Conservation (phyloP, 2,888 invertebrate species). For the Protodeltote pygarga region DNA sequence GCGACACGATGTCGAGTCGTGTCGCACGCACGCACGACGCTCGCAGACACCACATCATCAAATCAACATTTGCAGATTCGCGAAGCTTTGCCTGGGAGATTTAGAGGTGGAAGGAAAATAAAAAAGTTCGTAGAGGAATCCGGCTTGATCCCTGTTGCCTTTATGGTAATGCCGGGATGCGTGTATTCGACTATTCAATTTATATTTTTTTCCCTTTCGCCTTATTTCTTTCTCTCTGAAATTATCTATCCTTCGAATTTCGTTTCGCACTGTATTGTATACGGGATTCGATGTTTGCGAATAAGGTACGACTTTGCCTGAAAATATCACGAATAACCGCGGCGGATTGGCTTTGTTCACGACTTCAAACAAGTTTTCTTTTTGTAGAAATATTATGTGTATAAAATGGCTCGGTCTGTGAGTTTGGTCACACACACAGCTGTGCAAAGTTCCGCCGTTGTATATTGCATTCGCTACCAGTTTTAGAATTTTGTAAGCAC, state of each 20-base stretch:
- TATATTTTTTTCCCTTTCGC: constrained; percentile 85
- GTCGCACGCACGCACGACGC: constrained; percentile 45
- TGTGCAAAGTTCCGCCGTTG: constrained; percentile 58
- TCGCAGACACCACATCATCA: constrained; percentile 77
- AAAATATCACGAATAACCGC: constrained; percentile 85
- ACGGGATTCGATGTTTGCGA: constrained; percentile 84
- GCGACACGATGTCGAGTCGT: constrained; percentile 33
- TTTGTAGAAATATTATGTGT: constrained; percentile 76
- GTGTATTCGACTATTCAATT: constrained; percentile 87
- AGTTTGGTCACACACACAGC: constrained; percentile 39
- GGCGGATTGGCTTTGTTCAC: constrained; percentile 84
- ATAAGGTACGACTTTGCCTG: constrained; percentile 82
- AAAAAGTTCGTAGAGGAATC: constrained; percentile 87
- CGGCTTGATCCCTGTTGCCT: constrained; percentile 85
- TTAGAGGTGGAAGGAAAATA: constrained; percentile 87
- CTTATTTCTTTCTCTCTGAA: constrained; percentile 84
- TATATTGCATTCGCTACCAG: constrained; percentile 55
- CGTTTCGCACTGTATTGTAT: constrained; percentile 87
- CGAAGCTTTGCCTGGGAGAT: constrained; percentile 85
- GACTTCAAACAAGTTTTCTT: constrained; percentile 85
- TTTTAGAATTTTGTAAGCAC: constrained; percentile 57
- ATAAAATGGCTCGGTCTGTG: constrained; percentile 66
- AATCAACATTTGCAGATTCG: constrained; percentile 88
- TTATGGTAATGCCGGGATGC: constrained; percentile 86
- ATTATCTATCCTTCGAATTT: constrained; percentile 87